Percentiles rank a stretch among this genome's conserved stretches.
phyloP scores from a whole-genome alignment of 2,113 vertebrate species.

The Oreotrochilus melanogaster region DNA sequence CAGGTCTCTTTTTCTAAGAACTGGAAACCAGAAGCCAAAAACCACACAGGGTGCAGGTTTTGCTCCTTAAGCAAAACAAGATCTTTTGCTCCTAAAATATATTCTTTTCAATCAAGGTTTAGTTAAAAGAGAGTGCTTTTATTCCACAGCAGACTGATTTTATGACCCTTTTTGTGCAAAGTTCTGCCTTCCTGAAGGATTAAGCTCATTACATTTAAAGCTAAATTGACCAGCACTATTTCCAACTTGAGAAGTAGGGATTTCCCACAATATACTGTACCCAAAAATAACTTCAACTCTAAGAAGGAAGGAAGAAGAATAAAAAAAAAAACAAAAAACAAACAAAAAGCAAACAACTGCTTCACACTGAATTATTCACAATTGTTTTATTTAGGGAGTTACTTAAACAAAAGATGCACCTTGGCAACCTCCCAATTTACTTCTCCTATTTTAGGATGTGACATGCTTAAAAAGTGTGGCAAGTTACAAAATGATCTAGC shows the following conservation, averaged over 20 bases:
- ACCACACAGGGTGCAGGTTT: too few relatives aligned
- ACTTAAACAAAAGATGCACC: neutral
- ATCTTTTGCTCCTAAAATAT: neutral
- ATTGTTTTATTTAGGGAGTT: neutral
- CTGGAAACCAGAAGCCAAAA: neutral
- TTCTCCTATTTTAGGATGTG: neutral
- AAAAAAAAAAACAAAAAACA: neutral
- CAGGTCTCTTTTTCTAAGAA: neutral
- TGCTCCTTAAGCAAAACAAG: neutral
- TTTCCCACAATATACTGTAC: neutral
- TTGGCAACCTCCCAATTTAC: neutral
- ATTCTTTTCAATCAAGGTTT: neutral
- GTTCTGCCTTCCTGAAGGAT: neutral
- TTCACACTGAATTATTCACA: neutral
- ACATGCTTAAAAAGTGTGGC: neutral
- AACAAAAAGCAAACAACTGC: neutral
- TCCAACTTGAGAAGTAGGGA: neutral
- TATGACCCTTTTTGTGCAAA: rapidly evolving
- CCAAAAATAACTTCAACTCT: neutral
- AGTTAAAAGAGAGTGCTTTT: neutral
- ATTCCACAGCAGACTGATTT: neutral
- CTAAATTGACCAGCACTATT: neutral
- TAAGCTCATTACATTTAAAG: neutral
- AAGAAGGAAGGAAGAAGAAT: neutral
- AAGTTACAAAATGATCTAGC: neutral